Percentiles rank a stretch among this genome's conserved stretches.
These are phyloP conservation scores for Equus przewalskii DNA, from an alignment of 2,113 vertebrate species.

Conservation along the genomic window DNA sequence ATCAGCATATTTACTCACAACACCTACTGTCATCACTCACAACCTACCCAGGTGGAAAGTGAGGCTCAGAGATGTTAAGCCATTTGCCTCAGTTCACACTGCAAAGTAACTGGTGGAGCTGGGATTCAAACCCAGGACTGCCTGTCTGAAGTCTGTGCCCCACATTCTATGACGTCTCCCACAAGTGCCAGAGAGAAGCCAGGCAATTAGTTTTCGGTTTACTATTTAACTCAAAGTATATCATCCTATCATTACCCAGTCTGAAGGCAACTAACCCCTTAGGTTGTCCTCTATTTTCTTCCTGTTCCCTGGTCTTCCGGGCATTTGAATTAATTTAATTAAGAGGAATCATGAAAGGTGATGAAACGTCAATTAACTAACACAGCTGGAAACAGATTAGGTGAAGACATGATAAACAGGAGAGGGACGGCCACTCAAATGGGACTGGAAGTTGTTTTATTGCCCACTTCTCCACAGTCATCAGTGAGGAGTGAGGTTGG, in stretches of 20 bases:
- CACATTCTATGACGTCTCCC: background rate
- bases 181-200: background rate
- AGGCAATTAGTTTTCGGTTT: background rate
- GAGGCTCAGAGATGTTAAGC: background rate
- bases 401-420: background rate
- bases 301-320: background rate
- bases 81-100: background rate
- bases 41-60: rapidly evolving
- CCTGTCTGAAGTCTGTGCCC: background rate
- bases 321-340: slow-evolving; percentile 4
- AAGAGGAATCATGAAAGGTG: background rate
- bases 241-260: background rate
- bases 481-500: background rate
- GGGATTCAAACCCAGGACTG: background rate
- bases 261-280: background rate
- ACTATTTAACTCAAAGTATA: background rate
- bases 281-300: background rate
- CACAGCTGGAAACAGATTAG: background rate
- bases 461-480: background rate
- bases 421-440: background rate
- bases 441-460: background rate
- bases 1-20: background rate
- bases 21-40: too few species aligned
- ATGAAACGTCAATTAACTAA: background rate
- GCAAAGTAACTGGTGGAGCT: background rate